phyloP scores from a whole-genome alignment of 2,888 invertebrate species.

The Physocephala rufipes region DNA sequence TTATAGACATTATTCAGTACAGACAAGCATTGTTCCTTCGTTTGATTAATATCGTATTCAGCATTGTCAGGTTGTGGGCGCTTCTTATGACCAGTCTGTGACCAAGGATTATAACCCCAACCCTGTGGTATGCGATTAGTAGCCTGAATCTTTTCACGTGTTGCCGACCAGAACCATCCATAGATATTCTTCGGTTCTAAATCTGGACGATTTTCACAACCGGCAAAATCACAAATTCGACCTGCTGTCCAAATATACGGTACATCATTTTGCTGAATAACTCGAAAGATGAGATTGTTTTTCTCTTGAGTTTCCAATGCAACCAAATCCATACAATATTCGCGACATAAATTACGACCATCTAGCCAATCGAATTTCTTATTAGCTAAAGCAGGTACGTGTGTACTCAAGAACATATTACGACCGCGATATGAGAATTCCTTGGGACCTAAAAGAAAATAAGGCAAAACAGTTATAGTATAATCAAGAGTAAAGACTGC shows the following conservation, averaged over 20 bases:
- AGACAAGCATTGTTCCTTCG: slow-evolving; percentile 86
- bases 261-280: slow-evolving; percentile 87
- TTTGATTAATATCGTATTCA: slow-evolving; percentile 88
- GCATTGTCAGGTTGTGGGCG: slow-evolving; percentile 88
- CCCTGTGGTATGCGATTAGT: slow-evolving; percentile 74
- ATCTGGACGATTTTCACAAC: slow-evolving; percentile 86
- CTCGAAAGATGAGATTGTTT: slow-evolving; percentile 87
- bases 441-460: slow-evolving; percentile 78
- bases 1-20: slow-evolving; percentile 92
- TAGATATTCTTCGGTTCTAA: slow-evolving; percentile 85
- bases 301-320: slow-evolving; percentile 90
- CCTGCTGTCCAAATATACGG: slow-evolving; percentile 95
- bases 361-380: slow-evolving; percentile 90
- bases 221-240: slow-evolving; percentile 91
- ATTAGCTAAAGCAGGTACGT: slow-evolving; percentile 80
- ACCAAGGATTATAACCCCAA: slow-evolving; percentile 86
- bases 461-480: slow-evolving; percentile 46
- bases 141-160: slow-evolving; percentile 84
- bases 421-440: slow-evolving; percentile 88
- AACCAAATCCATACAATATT: slow-evolving; percentile 93
- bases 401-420: slow-evolving; percentile 88
- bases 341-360: slow-evolving; percentile 88
- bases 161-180: slow-evolving; percentile 95
- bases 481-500: background rate
- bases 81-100: slow-evolving; percentile 90